Conservation (phyloP, 2,113 vertebrate species). For the Austrofundulus limnaeus region DNA sequence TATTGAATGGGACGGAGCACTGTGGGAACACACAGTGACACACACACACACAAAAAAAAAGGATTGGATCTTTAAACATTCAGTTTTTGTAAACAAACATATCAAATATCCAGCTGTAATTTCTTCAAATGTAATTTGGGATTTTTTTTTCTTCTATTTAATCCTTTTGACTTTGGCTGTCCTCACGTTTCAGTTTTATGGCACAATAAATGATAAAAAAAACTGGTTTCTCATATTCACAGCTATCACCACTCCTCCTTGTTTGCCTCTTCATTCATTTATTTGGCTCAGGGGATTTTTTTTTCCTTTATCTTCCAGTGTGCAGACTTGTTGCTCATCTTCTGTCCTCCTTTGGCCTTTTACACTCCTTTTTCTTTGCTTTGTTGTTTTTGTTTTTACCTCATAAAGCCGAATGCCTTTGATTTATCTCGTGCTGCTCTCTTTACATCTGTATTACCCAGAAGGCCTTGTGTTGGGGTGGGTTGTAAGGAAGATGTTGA, state of each 20-base stretch:
- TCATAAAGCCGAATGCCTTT: conserved; percentile 1
- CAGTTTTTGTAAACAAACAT: conserved; percentile 37
- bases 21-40: conserved; percentile 1
- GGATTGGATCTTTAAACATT: not conserved
- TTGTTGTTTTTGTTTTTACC: not conserved
- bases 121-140: conserved; percentile 45
- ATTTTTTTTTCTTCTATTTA: conserved; percentile 1
- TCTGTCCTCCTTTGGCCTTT: not conserved
- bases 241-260: not conserved
- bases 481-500: conserved; percentile 31
- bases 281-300: not conserved
- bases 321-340: conserved; percentile 14
- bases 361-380: conserved; percentile 6
- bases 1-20: not conserved
- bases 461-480: conserved; percentile 14
- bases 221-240: not conserved
- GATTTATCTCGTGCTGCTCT: conserved; percentile 9
- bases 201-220: conserved; percentile 13
- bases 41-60: too few species aligned
- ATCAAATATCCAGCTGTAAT: conserved; percentile 27
- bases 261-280: not conserved
- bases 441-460: conserved; percentile 7
- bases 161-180: conserved; percentile 28
- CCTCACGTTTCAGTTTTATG: not conserved
- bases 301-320: conserved; percentile 18